phyloP scores from a whole-genome alignment of 2,888 invertebrate genomes.

The Drosophila niveifrons region DNA sequence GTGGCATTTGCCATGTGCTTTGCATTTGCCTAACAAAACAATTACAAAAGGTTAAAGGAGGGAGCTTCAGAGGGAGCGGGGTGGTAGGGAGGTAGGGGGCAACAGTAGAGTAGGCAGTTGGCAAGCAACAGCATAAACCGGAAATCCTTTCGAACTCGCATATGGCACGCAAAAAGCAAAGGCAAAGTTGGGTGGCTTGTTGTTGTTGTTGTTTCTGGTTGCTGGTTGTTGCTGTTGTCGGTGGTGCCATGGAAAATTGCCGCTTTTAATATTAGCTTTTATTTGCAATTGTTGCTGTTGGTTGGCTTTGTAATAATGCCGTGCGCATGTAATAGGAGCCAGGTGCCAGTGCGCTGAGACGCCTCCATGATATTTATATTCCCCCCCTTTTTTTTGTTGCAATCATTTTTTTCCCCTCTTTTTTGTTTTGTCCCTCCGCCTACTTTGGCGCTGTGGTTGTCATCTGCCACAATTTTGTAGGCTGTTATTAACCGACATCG shows the following conservation, averaged over 20 bases:
- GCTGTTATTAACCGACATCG: conserved; percentile 76
- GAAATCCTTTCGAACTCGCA: conserved; percentile 79
- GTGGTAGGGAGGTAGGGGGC: neutral
- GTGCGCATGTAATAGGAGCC: conserved; percentile 76
- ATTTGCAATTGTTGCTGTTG: conserved; percentile 74
- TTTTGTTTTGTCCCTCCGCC: conserved; percentile 10
- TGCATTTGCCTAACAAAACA: conserved; percentile 69
- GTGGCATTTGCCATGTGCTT: conserved; percentile 45
- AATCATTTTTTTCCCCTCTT: conserved; percentile 57
- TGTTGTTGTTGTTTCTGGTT: conserved; percentile 23
- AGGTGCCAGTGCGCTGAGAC: conserved; percentile 73
- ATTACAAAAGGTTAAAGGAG: conserved; percentile 62
- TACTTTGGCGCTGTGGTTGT: conserved; percentile 48
- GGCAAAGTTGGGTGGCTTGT: conserved; percentile 36
- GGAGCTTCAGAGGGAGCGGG: neutral
- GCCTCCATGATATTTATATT: conserved; percentile 72
- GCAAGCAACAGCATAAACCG: conserved; percentile 71
- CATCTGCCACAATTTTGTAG: conserved; percentile 75
- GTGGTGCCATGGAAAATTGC: conserved; percentile 73
- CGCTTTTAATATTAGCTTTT: conserved; percentile 78
- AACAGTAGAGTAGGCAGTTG: conserved; percentile 20
- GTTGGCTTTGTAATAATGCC: conserved; percentile 74
- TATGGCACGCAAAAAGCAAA: conserved; percentile 75
- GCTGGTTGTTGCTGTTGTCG: conserved; percentile 37
- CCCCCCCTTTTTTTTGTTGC: conserved; percentile 49